phyloP scores from a whole-genome alignment of 1,140 invertebrate genomes.

The Lucilia cuprina region DNA sequence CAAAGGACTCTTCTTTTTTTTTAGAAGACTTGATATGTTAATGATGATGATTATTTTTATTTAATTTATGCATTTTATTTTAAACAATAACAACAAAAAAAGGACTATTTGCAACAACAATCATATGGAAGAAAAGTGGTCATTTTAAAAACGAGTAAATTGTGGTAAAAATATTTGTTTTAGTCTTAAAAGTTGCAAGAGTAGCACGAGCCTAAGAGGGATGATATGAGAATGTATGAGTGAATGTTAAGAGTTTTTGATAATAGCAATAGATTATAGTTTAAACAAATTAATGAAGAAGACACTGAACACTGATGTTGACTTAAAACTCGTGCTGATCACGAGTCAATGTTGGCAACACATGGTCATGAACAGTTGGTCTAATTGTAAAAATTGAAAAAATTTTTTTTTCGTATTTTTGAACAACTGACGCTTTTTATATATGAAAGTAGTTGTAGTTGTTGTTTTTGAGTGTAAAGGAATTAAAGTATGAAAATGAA shows the following conservation, averaged over 20 bases:
- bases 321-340: not conserved
- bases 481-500: not conserved
- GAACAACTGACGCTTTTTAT: constrained; percentile 21
- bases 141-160: too few species aligned
- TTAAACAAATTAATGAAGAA: constrained; percentile 1
- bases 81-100: not conserved
- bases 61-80: constrained; percentile 37
- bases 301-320: not conserved
- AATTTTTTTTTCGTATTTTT: too few species aligned
- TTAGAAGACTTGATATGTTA: constrained; percentile 41
- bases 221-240: not conserved
- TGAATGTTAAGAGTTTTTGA: not conserved
- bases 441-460: not conserved
- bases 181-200: not conserved
- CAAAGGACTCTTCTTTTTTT: constrained; percentile 5
- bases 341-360: constrained; percentile 8
- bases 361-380: constrained; percentile 41
- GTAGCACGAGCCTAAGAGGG: not conserved
- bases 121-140: not conserved
- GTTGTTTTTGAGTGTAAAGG: not conserved
- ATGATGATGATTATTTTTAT: constrained; percentile 37
- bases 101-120: constrained; percentile 15
- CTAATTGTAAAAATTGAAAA: constrained; percentile 18
- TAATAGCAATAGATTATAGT: constrained; percentile 16
- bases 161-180: not conserved